Base-by-base conservation (phyloP, 2,888 invertebrate genomes). In the Marronus borbonicus region DNA sequence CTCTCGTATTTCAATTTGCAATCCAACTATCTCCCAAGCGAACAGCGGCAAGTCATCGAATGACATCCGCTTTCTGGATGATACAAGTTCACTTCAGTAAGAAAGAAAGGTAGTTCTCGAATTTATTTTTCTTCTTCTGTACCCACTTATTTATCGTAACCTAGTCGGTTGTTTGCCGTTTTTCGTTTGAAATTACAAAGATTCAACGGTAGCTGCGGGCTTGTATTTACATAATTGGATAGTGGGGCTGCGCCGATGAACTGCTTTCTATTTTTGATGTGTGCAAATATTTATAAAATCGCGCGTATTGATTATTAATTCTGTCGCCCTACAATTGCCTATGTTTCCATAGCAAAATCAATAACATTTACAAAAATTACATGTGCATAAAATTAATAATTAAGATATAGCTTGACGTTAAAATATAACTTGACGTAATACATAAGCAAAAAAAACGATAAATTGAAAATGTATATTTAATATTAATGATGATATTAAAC, bases 281-380 rank as follows among this genome's bases (percentile, higher is more conserved):
- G 10, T 24, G 20, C 68, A 68, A 68, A 68, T 68, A 68, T 68
- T 68, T 68, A 52, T 50, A 50, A 68, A 68, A 50, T 49, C 68
- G 20, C 10, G 50, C 24, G n/a, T 68, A 52, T 68, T 68, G 50
- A 68, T 50, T 68, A 49, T 50, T 49, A n/a, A 68, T 50, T 3
- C 31, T 49, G 52, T 68, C 50, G 68, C 20, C n/a, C 49, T 68
- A 24, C 50, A 68, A 50, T 68, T 68, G 50, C 68, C 52, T 20
- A 65, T 36, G 66, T 68, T 60, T 60, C 24, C 28, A 12, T 62
- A 31, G 28, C 14, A 62, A 62, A 62, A 31, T 62, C 62, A 62
- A 62, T 28, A 52, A 52, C 8, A 28, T 62, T 3, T 62, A 62
- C 62, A 12, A 14, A 62, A 28, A 50, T 24, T 20, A 39, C 50